Conservation (phyloP, 2,113 vertebrate species). For the Rostratula benghalensis region DNA sequence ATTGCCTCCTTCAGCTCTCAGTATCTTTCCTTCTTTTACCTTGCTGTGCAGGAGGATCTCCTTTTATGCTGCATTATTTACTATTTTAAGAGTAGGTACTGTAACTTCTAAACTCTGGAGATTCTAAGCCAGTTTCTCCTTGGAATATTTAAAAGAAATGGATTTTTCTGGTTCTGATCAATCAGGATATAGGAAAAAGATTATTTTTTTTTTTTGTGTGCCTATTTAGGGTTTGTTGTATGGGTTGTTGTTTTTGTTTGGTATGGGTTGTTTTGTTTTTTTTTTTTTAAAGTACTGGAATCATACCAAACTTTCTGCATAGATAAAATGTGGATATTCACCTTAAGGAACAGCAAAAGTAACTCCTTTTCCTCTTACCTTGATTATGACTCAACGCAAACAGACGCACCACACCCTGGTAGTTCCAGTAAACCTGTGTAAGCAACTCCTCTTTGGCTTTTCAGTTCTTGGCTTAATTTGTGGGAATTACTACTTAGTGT, state of each 20-base stretch:
- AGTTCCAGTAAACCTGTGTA: neutral
- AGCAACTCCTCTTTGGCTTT: neutral
- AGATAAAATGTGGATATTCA: neutral
- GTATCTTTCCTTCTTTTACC: neutral
- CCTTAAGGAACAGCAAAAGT: neutral
- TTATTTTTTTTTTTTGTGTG: neutral
- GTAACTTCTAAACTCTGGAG: slow-evolving; percentile 5
- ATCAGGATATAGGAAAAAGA: neutral
- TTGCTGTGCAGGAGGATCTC: neutral
- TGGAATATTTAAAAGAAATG: neutral
- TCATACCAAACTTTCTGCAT: neutral
- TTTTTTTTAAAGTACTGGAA: neutral
- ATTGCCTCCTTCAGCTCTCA: slow-evolving; percentile 1
- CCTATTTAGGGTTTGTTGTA: neutral
- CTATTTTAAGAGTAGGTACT: neutral
- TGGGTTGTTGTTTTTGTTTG: neutral
- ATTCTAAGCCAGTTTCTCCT: neutral
- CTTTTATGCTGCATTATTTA: slow-evolving; percentile 28
- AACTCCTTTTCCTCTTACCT: neutral
- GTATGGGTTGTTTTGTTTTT: neutral
- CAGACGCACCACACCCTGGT: neutral
- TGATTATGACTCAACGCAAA: neutral
- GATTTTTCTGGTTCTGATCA: neutral
- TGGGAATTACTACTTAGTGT: neutral
- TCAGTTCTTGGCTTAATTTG: neutral